These are phyloP conservation scores for Typhlichthys subterraneus DNA, from an alignment of 2,797 vertebrate genomes.

Conservation along the genomic window DNA sequence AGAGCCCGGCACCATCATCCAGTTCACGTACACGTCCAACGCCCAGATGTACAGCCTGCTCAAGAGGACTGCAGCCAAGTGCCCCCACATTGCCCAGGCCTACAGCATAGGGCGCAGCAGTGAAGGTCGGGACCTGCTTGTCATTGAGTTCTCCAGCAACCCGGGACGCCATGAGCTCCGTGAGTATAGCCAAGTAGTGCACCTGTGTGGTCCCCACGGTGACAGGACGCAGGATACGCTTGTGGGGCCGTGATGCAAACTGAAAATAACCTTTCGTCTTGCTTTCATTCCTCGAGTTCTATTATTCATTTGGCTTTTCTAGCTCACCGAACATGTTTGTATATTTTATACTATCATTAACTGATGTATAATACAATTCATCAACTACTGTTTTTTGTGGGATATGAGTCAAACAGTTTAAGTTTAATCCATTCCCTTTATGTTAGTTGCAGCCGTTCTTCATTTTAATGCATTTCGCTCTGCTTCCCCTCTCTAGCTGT, in stretches of 20 bases:
- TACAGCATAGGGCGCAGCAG: slow-evolving; percentile 96
- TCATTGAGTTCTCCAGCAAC: slow-evolving; percentile 90
- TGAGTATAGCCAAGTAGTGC: slow-evolving; percentile 71
- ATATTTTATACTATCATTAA: too few species aligned
- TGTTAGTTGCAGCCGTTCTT: background rate
- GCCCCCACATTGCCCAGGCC: slow-evolving; percentile 84
- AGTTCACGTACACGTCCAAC: slow-evolving; percentile 89
- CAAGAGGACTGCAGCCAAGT: slow-evolving; percentile 87
- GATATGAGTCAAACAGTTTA: too few species aligned
- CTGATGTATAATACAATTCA: background rate
- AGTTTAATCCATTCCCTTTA: background rate
- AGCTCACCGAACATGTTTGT: too few species aligned
- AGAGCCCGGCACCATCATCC: slow-evolving; percentile 83
- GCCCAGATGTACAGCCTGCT: slow-evolving; percentile 87
- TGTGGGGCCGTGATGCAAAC: too few species aligned
- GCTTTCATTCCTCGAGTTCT: too few species aligned
- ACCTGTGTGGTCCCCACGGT: background rate
- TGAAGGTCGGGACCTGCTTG: slow-evolving; percentile 90
- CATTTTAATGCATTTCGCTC: background rate
- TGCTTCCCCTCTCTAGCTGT: too few species aligned
- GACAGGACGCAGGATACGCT: too few species aligned
- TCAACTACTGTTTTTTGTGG: too few species aligned
- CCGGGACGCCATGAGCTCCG: slow-evolving; percentile 91
- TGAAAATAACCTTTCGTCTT: too few species aligned
- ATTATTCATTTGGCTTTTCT: too few species aligned